A percentile compares a stretch with the other conserved stretches of the same genome.
Conservation (phyloP, 2,888 invertebrate genomes). For the Nebria brevicollis region DNA sequence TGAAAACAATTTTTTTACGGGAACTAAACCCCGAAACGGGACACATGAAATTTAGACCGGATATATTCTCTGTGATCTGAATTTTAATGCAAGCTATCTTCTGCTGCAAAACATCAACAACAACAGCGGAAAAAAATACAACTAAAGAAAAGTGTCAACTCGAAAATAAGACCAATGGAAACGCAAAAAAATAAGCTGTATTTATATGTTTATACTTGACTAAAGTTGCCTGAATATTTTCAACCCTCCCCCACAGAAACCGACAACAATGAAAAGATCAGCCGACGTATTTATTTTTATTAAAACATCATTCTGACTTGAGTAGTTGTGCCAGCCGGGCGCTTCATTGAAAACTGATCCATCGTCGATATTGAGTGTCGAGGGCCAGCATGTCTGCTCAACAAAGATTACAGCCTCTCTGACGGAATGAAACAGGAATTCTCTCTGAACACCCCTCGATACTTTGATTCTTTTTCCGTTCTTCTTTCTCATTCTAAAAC, state of each 20-base stretch:
- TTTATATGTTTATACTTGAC: background rate
- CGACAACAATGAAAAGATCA: constrained; percentile 26
- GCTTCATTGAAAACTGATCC: constrained; percentile 54
- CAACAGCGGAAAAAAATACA: background rate
- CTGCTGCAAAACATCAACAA: background rate
- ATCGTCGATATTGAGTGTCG: constrained; percentile 50
- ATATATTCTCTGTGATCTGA: constrained; percentile 42
- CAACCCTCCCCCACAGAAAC: background rate
- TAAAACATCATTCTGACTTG: constrained; percentile 52
- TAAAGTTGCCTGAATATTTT: background rate
- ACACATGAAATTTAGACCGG: constrained; percentile 45
- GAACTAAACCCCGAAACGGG: constrained; percentile 44
- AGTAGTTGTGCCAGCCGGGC: constrained; percentile 40
- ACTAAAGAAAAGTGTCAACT: background rate
- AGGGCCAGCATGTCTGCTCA: constrained; percentile 51
- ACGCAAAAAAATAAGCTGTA: background rate
- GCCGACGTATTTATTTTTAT: constrained; percentile 54
- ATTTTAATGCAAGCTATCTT: constrained; percentile 30
- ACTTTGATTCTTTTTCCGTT: constrained; percentile 8
- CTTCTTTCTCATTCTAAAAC: background rate
- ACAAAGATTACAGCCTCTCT: constrained; percentile 51
- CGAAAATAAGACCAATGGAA: background rate
- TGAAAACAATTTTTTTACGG: constrained; percentile 44
- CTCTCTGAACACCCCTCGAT: constrained; percentile 34
- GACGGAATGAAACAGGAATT: constrained; percentile 49